Evolutionary conservation across 2,113 vertebrate species (phyloP).

Genomic region (Telmatochromis sp.): DNA sequence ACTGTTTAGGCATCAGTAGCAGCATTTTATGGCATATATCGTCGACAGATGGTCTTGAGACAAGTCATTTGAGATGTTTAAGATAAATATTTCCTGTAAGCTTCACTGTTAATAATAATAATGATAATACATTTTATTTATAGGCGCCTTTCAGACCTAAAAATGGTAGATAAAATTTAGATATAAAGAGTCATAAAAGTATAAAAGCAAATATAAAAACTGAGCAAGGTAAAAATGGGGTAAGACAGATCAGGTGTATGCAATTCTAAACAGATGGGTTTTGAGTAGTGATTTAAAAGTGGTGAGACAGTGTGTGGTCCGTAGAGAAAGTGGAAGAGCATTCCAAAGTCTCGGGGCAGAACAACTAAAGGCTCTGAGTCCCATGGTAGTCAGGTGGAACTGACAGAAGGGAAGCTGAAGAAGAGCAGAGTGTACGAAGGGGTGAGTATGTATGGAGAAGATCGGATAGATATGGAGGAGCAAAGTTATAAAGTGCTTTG

Average conservation of each 20-base stretch:
- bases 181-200: background rate
- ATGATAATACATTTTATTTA: background rate
- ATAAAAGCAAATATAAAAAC: background rate
- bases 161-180: background rate
- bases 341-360: background rate
- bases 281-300: background rate
- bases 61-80: background rate
- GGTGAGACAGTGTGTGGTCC: background rate
- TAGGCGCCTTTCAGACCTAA: background rate
- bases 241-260: background rate
- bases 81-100: constrained; percentile 19
- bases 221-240: background rate
- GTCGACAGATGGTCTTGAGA: background rate
- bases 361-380: background rate
- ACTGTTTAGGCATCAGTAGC: background rate
- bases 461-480: background rate
- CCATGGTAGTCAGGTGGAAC: background rate
- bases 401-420: background rate
- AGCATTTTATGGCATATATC: background rate
- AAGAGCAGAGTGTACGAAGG: background rate
- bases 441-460: background rate
- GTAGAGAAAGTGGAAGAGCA: background rate
- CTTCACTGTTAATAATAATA: background rate
- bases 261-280: background rate
- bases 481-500: background rate